phyloP scores from a whole-genome alignment of 1,140 invertebrate species.

The Drosophila burlai region DNA sequence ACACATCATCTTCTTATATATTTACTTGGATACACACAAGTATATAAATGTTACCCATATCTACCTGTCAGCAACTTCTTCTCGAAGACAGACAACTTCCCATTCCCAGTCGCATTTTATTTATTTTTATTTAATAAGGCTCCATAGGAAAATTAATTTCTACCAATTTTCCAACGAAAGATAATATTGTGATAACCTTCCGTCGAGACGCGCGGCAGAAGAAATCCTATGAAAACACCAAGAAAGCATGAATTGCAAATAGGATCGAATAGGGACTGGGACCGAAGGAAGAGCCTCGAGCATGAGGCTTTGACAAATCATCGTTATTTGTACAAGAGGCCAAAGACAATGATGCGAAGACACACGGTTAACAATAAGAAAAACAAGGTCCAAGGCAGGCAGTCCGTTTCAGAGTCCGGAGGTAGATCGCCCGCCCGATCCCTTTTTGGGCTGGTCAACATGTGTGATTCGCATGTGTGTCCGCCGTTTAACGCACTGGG shows the following conservation, averaged over 20 bases:
- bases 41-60: constrained; percentile 1
- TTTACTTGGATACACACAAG: background rate
- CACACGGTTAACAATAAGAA: constrained; percentile 81
- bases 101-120: constrained; percentile 46
- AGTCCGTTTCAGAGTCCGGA: constrained; percentile 12
- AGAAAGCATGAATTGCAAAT: constrained; percentile 79
- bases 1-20: background rate
- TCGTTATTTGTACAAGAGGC: constrained; percentile 80
- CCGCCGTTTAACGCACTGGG: constrained; percentile 34
- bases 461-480: constrained; percentile 78
- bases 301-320: constrained; percentile 71
- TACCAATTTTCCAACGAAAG: constrained; percentile 75
- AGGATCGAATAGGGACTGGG: constrained; percentile 36
- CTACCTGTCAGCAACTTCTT: constrained; percentile 41
- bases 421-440: constrained; percentile 36
- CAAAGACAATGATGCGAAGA: constrained; percentile 50
- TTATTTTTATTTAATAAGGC: constrained; percentile 83
- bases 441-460: constrained; percentile 62
- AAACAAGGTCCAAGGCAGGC: constrained; percentile 58
- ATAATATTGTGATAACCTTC: constrained; percentile 78
- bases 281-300: constrained; percentile 2
- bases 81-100: constrained; percentile 17
- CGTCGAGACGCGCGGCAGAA: constrained; percentile 48
- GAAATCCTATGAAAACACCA: constrained; percentile 81
- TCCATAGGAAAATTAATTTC: constrained; percentile 80